Evolutionary conservation across 2,113 vertebrate species (phyloP).

Genomic region (Suncus etruscus): DNA sequence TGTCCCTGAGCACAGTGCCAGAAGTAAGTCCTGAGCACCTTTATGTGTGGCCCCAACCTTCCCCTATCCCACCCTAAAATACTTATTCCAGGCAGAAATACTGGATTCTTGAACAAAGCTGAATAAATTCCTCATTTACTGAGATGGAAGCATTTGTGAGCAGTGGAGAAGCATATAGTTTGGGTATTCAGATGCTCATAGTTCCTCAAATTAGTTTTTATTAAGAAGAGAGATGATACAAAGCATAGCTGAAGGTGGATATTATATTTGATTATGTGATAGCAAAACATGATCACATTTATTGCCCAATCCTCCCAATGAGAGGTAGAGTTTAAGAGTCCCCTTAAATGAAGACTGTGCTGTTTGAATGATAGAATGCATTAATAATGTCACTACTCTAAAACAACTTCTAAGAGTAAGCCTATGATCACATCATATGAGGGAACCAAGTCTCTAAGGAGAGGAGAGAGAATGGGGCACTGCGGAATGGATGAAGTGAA

Average conservation of each 20-base stretch:
- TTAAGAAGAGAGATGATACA: not conserved
- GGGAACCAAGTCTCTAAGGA: not conserved
- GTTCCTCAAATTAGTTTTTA: not conserved
- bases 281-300: not conserved
- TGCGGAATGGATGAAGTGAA: not conserved
- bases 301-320: not conserved
- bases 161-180: not conserved
- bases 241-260: not conserved
- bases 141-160: not conserved
- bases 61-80: no score
- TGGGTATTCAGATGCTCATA: not conserved
- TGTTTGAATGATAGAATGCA: not conserved
- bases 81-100: not conserved
- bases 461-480: not conserved
- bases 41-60: no score
- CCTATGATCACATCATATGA: not conserved
- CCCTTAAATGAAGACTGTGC: not conserved
- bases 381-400: not conserved
- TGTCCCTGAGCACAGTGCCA: no score
- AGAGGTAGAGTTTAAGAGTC: not conserved
- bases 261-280: not conserved
- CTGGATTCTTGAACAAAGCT: not conserved
- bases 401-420: not conserved
- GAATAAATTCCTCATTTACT: not conserved
- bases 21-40: no score